Percentiles rank a stretch among this genome's conserved stretches.
Evolutionary conservation across 2,113 vertebrate genomes (phyloP).

Genomic region (Pachypanchax playfairii): DNA sequence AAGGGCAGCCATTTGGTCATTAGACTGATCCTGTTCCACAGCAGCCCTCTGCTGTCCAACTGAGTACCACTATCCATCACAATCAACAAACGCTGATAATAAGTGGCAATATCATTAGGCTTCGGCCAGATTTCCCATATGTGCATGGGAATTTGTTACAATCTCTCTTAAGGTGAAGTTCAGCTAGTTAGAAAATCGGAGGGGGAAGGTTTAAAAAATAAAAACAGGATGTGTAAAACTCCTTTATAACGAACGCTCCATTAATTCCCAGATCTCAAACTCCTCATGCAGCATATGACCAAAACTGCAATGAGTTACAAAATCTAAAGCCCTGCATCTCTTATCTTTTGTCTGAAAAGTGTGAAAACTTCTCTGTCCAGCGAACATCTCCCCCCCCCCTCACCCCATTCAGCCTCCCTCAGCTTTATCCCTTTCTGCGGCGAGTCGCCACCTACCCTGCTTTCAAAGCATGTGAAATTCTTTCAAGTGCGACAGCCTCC

Average conservation of each 20-base stretch:
- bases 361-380: conserved; percentile 58
- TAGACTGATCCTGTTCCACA: conserved; percentile 31
- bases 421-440: conserved; percentile 48
- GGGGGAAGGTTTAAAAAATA: no score
- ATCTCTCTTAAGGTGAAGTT: conserved; percentile 23
- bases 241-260: no score
- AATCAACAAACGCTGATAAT: conserved; percentile 49
- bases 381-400: conserved; percentile 45
- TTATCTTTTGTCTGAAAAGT: conserved; percentile 19
- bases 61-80: conserved; percentile 52
- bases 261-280: no score
- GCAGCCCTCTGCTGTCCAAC: conserved; percentile 25
- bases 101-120: conserved; percentile 40
- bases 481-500: conserved; percentile 78
- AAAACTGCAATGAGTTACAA: conserved; percentile 10
- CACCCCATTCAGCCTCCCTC: conserved; percentile 34
- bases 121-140: conserved; percentile 27
- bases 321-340: conserved; percentile 1
- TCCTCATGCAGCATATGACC: no score
- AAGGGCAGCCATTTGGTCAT: conserved; percentile 37
- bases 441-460: conserved; percentile 65
- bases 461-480: conserved; percentile 74
- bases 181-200: conserved; percentile 17
- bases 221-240: no score
- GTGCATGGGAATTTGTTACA: conserved; percentile 5